Conservation (phyloP, 2,113 vertebrate species). For the Hippocampus zosterae region DNA sequence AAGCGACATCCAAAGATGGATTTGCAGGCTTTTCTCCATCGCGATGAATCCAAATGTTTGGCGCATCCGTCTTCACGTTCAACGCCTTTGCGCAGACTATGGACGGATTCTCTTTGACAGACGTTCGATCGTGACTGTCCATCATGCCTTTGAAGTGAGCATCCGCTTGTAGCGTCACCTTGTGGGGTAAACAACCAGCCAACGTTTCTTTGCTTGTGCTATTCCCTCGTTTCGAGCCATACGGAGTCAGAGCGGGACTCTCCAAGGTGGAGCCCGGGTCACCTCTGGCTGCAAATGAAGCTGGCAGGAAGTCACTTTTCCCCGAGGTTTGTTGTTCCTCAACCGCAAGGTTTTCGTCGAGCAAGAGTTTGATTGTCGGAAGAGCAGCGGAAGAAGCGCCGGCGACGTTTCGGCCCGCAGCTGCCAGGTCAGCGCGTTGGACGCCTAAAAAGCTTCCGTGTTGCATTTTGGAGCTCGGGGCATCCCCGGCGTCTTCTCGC, state of each 20-base stretch:
- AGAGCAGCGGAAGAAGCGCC: too few species aligned
- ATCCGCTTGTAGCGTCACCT: background rate
- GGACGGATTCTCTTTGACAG: background rate
- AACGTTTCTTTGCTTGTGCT: constrained; percentile 1
- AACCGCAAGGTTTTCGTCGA: constrained; percentile 17
- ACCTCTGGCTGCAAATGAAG: background rate
- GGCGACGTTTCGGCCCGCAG: constrained; percentile 71
- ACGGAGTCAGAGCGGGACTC: too few species aligned
- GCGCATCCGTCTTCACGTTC: too few species aligned
- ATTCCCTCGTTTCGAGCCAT: background rate
- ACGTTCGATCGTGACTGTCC: background rate
- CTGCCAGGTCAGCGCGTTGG: constrained; percentile 60
- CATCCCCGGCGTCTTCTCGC: constrained; percentile 56
- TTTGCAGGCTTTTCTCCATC: too few species aligned
- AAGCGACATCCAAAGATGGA: too few species aligned
- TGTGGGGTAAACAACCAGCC: constrained; percentile 36
- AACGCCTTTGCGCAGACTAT: too few species aligned
- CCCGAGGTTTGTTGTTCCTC: background rate
- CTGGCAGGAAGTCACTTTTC: background rate
- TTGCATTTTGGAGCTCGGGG: background rate
- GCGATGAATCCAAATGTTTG: too few species aligned
- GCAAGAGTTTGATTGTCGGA: constrained; percentile 66
- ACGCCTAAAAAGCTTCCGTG: background rate
- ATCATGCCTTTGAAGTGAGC: background rate
- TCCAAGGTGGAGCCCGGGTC: background rate